Evolutionary conservation across 2,113 vertebrate genomes (phyloP), one percentile per base, ranked within the genome.

Genomic region (Rhombomys opimus): DNA sequence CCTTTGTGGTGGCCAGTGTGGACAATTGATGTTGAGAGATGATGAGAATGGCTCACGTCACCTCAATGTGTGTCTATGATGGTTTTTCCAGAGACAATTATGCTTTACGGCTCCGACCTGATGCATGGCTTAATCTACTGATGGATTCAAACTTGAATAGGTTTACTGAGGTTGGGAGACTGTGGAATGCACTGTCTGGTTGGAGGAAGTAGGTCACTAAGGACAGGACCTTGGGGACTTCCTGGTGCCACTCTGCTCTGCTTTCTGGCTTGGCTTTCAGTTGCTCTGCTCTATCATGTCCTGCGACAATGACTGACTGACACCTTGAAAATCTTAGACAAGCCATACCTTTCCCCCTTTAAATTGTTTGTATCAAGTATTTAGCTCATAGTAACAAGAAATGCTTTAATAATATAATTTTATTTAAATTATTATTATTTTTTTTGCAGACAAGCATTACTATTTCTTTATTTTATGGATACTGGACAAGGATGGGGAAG

Each of bases 401-500:
- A 68, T 27, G 1, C 3, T 46, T 65, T 85, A 85, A 46, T 22
- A 65, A 46, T 46, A 32, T 84, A 17, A 23, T 22, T 35, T 68
- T 68, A 57, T 70, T 96, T 88, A 46, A 46, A 46, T 46, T 46
- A 46, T 46, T 46, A 46, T 46, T 46, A 46, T 46, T 46, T 46
- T 4, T 46, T 46, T 46, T 30, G 32, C 18, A 14, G 27, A 35
- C 11, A 46, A 78, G 41, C 54, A 54, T 41, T 84, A 61, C 38
- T 63, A 72, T 81, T 81, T 84, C 13, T 91, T 93, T 93, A 89
- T 86, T 57, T 20, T 11, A 92, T 87, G 35, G 76, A 20, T 12
- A n/a, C 2, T 41, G 57, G 59, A 23, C 7, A 25, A 84, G 80
- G 15, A 8, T 17, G 57, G 68, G 84, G 61, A 6, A 67, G 54